Conservation (phyloP, 2,797 vertebrate species). For the Hippoglossus hippoglossus region DNA sequence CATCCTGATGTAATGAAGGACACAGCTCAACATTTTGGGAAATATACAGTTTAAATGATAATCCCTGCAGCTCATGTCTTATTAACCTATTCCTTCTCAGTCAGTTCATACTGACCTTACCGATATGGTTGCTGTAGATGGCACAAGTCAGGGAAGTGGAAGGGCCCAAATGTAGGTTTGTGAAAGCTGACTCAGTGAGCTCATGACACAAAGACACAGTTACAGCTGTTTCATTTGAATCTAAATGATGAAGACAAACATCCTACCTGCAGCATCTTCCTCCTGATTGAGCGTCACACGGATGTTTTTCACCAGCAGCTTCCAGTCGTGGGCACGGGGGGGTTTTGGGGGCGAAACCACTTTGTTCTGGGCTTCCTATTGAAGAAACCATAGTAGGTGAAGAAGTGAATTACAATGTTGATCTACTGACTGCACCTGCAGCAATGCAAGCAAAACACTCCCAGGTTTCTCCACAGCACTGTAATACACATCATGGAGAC, state of each 20-base stretch:
- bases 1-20: no score
- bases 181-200: no score
- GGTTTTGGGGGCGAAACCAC: constrained; percentile 93
- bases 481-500: not conserved
- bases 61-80: no score
- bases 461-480: not conserved
- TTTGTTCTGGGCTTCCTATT: constrained; percentile 80
- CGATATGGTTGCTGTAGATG: not conserved
- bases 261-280: constrained; percentile 87
- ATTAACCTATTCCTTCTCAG: not conserved
- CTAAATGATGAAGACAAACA: not conserved
- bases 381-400: constrained; percentile 12
- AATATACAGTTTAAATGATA: no score
- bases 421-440: not conserved
- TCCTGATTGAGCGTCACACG: constrained; percentile 75
- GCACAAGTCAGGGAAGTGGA: not conserved
- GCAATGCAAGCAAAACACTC: not conserved
- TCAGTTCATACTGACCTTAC: not conserved
- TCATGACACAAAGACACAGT: not conserved
- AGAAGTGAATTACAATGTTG: not conserved
- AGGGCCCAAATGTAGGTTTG: no score
- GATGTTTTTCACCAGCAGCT: constrained; percentile 92
- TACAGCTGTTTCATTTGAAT: not conserved
- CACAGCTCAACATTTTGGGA: no score
- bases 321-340: constrained; percentile 93